phyloP scores from a whole-genome alignment of 2,797 vertebrate genomes.

The Loris lydekkerianus region DNA sequence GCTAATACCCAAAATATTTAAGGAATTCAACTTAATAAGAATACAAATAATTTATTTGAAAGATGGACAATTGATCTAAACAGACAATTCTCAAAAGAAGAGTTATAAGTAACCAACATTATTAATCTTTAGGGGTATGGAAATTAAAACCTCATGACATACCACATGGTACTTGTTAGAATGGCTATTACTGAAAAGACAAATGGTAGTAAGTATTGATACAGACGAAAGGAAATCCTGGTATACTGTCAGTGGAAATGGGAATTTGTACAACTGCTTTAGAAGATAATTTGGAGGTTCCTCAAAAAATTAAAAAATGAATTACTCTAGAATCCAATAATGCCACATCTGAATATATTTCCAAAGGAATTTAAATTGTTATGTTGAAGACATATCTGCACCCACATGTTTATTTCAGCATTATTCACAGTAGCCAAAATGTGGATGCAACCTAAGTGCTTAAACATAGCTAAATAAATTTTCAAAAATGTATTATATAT shows the following conservation, averaged over 20 bases:
- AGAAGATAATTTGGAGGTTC: background rate
- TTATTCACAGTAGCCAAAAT: background rate
- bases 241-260: background rate
- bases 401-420: background rate
- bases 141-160: background rate
- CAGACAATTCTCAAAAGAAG: background rate
- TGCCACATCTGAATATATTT: background rate
- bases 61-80: background rate
- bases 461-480: background rate
- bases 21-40: background rate
- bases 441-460: background rate
- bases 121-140: background rate
- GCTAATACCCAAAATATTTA: background rate
- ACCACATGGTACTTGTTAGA: background rate
- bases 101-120: background rate
- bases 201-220: background rate
- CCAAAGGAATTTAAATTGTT: background rate
- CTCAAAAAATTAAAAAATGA: background rate
- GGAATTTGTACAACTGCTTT: background rate
- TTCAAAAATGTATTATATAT: background rate
- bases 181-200: background rate
- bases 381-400: background rate
- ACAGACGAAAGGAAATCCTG: background rate
- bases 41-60: background rate
- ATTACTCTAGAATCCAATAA: background rate